These are phyloP conservation scores for Lochmaea crataegi DNA, from an alignment of 2,888 invertebrate genomes.

Conservation along the genomic window DNA sequence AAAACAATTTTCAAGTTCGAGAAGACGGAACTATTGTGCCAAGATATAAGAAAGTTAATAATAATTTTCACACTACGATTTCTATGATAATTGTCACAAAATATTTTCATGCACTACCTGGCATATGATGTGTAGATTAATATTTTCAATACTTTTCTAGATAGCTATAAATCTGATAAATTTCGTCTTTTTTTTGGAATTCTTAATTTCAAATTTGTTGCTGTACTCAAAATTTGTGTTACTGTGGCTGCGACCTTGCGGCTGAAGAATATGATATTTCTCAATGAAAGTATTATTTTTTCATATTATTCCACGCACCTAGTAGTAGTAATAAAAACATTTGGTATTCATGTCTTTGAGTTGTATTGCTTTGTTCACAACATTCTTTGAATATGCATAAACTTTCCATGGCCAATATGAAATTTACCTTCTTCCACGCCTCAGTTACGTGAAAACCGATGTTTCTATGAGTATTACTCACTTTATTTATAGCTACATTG, in stretches of 20 bases:
- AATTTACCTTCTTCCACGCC: conserved; percentile 1
- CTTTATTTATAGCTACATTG: background rate
- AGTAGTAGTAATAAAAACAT: background rate
- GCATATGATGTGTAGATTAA: too few relatives aligned
- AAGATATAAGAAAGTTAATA: background rate
- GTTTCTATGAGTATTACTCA: background rate
- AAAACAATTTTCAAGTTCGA: background rate
- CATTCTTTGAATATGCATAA: conserved; percentile 8
- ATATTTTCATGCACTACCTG: too few relatives aligned
- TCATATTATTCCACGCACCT: background rate
- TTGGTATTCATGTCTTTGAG: background rate
- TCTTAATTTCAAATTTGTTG: background rate
- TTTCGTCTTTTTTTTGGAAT: background rate
- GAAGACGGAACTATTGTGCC: background rate
- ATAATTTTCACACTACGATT: background rate
- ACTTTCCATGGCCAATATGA: conserved; percentile 8
- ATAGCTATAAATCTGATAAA: too few relatives aligned
- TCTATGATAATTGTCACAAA: too few relatives aligned
- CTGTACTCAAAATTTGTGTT: background rate
- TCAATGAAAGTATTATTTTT: conserved; percentile 3
- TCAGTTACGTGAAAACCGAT: conserved; percentile 6
- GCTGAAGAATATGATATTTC: background rate
- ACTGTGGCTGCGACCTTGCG: background rate
- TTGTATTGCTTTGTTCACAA: conserved; percentile 3
- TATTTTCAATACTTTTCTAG: too few relatives aligned